Conservation (phyloP, 1,140 invertebrate genomes). For the Bombyx mandarina region DNA sequence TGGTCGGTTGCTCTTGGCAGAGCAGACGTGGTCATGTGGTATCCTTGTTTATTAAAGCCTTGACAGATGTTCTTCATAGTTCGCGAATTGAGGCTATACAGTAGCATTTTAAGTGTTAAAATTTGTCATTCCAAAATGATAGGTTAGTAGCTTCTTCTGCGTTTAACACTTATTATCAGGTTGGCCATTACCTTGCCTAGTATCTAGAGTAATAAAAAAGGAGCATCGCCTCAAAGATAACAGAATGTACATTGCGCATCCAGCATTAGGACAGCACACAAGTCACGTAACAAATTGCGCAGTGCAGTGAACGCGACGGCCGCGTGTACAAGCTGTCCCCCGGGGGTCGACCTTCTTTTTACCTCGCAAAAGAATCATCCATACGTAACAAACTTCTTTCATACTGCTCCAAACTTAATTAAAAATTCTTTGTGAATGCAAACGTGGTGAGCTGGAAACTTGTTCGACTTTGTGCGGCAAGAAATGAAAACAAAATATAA, state of each 20-base stretch:
- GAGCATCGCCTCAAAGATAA: not conserved
- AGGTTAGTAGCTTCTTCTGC: conserved; percentile 2
- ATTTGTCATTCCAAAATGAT: no score
- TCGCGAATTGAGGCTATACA: no score
- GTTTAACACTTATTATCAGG: not conserved
- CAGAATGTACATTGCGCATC: not conserved
- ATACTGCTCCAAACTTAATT: conserved; percentile 19
- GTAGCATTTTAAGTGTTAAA: no score
- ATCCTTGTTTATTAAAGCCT: no score
- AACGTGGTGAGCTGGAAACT: conserved; percentile 3
- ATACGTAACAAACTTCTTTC: conserved; percentile 11
- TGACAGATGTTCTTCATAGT: no score
- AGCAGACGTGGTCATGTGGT: no score
- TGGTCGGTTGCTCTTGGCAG: no score
- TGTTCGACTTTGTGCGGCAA: not conserved
- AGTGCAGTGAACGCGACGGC: conserved; percentile 32
- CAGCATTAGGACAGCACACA: conserved; percentile 26
- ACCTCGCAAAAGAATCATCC: conserved; percentile 8
- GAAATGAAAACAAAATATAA: no score
- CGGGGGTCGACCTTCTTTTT: conserved; percentile 13
- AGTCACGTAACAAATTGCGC: conserved; percentile 52
- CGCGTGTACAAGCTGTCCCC: conserved; percentile 12
- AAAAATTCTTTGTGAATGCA: conserved; percentile 19
- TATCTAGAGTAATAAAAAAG: not conserved
- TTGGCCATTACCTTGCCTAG: no score